phyloP scores from a whole-genome alignment of 1,140 invertebrate species.

The Ericerus pela region DNA sequence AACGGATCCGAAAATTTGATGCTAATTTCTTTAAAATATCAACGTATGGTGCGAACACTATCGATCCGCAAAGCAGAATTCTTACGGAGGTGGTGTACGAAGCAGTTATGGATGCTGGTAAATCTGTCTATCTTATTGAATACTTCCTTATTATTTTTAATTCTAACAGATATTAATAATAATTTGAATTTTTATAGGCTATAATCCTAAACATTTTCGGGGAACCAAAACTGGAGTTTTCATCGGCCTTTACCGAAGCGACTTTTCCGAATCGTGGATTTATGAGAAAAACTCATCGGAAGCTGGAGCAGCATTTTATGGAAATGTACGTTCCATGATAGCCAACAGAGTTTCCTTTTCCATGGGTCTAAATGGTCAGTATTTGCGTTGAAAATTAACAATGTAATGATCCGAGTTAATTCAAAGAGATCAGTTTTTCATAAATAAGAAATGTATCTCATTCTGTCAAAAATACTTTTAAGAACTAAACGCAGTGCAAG shows the following conservation, averaged over 20 bases:
- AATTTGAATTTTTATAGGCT: too few relatives aligned
- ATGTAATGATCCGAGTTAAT: too few relatives aligned
- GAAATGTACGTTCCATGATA: conserved; percentile 47
- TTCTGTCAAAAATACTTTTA: too few relatives aligned
- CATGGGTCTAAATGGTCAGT: conserved; percentile 47
- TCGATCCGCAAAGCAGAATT: conserved; percentile 17
- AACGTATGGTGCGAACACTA: conserved; percentile 15
- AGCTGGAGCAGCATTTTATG: conserved; percentile 47
- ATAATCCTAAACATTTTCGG: conserved; percentile 35
- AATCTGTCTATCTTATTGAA: neutral
- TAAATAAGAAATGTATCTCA: too few relatives aligned
- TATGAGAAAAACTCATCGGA: conserved; percentile 28
- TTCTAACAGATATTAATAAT: neutral
- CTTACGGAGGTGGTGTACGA: conserved; percentile 19
- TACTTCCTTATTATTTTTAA: neutral
- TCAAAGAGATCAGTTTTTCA: too few relatives aligned
- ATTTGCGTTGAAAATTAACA: too few relatives aligned
- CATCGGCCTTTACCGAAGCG: conserved; percentile 31
- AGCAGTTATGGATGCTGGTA: conserved; percentile 23
- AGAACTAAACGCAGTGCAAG: too few relatives aligned
- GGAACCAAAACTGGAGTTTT: conserved; percentile 41
- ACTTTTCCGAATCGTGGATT: conserved; percentile 15
- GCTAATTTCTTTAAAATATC: conserved; percentile 18
- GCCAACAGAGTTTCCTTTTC: conserved; percentile 47
- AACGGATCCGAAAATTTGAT: conserved; percentile 21